Conservation (phyloP, 2,797 vertebrate genomes). For the Lepilemur septentrionalis region DNA sequence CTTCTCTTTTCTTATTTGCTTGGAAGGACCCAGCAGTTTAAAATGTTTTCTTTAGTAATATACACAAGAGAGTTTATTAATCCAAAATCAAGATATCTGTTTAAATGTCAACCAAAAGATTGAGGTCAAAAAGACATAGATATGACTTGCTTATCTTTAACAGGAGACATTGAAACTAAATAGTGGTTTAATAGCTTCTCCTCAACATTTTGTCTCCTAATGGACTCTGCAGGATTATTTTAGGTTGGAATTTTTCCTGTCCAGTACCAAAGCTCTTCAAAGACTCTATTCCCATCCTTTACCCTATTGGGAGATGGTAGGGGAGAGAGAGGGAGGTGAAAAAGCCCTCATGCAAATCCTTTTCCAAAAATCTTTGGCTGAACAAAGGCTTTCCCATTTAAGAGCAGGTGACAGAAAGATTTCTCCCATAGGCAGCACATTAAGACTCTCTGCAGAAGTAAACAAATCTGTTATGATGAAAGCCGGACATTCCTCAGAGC, state of each 20-base stretch:
- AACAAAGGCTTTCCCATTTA: constrained; percentile 83
- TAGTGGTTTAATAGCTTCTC: constrained; percentile 74
- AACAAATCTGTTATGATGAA: constrained; percentile 82
- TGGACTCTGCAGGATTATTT: constrained; percentile 84
- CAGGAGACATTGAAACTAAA: constrained; percentile 69
- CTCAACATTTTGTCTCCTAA: constrained; percentile 45
- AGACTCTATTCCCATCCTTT: constrained; percentile 30
- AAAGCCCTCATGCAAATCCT: constrained; percentile 70
- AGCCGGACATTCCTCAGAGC: constrained; percentile 79
- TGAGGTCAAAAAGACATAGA: constrained; percentile 56
- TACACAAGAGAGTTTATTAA: constrained; percentile 40
- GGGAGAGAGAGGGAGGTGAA: constrained; percentile 35
- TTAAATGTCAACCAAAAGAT: constrained; percentile 65
- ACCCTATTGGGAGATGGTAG: constrained; percentile 1
- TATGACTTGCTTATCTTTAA: constrained; percentile 74
- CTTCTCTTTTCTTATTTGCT: constrained; percentile 45
- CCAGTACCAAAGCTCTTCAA: constrained; percentile 85
- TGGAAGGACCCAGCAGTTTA: constrained; percentile 44
- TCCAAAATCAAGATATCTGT: constrained; percentile 60
- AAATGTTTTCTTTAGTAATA: constrained; percentile 58
- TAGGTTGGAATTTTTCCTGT: constrained; percentile 85
- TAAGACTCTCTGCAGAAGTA: constrained; percentile 79
- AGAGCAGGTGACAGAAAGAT: constrained; percentile 85
- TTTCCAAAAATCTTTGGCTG: constrained; percentile 71
- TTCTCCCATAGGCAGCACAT: constrained; percentile 80